Evolutionary conservation across 2,888 invertebrate genomes (phyloP), one percentile per base, ranked within the genome.

Genomic region (Caenorhabditis panamensis): DNA sequence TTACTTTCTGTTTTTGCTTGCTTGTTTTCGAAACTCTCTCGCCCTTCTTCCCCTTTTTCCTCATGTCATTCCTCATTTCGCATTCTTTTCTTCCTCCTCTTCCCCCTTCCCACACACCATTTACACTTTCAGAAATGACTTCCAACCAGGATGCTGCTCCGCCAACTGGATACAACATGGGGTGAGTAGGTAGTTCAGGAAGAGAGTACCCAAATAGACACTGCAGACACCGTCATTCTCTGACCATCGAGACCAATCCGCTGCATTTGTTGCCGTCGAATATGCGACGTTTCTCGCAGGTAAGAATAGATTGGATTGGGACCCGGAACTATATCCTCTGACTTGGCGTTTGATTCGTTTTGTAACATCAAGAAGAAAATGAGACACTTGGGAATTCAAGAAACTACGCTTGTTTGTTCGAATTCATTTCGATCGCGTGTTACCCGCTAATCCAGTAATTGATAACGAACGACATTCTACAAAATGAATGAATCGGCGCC

Each of bases 211-310:
- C 54, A 63, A 18, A 31, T 31, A 6, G 16, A 54, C 8, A n/a
- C 68, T 84, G 53, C 78, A 87, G 87, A 26, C 87, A 86, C 58
- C 87, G 87, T 53, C 87, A 87, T 62, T 87, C 87, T 20, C 61
- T 87, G 77, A 87, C 87, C 28, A 87, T 87, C 73, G 87, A 87
- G 76, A 86, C 87, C 54, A 87, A 87, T 72, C 87, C 87, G 44
- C 79, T 87, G 11, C 87, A 87, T 69, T 78, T 87, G 58, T 79
- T 87, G 53, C 87, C 87, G n/a, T 87, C 87, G 9, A 87, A 87
- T 66, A 85, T 87, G 59, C 76, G 87, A 53, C 66, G 82, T 36
- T 82, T 82, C 47, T 82, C 82, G 24, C 82, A 82, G 69, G 82
- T 82, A 44, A 9, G n/a, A 20, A 18, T 20, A 47, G 8, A 41